Base-by-base conservation (phyloP, 1,140 invertebrate species). In the Spodoptera litura region DNA sequence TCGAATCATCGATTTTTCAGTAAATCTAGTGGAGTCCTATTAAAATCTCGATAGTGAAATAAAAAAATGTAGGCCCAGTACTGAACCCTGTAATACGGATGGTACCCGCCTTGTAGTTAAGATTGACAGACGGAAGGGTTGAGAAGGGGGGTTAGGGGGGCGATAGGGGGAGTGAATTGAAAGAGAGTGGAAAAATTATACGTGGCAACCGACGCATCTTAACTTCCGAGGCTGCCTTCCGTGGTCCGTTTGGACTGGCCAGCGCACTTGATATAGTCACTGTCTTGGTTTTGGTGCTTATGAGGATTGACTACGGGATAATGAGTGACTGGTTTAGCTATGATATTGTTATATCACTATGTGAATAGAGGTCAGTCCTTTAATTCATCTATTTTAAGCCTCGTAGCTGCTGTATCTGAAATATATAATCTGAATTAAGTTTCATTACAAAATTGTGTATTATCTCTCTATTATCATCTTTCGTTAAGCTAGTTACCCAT, bases 161-260 rank as follows among this genome's bases (percentile, higher is more conserved):
- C 77, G 83, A 88, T 86, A 88, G 86, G 87, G 90, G 87, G 90
- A 61, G 85, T 78, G 89, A 88, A 91, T 92, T 92, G 91, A 92
- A 91, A 92, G 89, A 90, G 90, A 93, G 91, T 91, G 88, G 90
- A 93, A 94, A 94, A 94, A 94, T 93, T 94, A 93, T 93, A 94
- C 91, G 93, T 91, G 90, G 89, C 90, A 91, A 90, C 88, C 89
- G 88, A 93, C 91, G 91, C 89, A 93, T 94, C 91, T 93, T 93
- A 93, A 90, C 92, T 92, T 93, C 91, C 91, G 89, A 89, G 83
- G 84, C 81, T 80, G 87, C 85, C 83, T 89, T 89, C 84, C 83
- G 86, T 74, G 87, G 71, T 84, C 81, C 87, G 82, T 89, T 88
- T 79, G 78, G 51, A 79, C 62, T 53, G 79, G 83, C 73, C 51